These are phyloP conservation scores for Notolepis coatsorum DNA, from an alignment of 2,797 vertebrate genomes.

Conservation along the genomic window DNA sequence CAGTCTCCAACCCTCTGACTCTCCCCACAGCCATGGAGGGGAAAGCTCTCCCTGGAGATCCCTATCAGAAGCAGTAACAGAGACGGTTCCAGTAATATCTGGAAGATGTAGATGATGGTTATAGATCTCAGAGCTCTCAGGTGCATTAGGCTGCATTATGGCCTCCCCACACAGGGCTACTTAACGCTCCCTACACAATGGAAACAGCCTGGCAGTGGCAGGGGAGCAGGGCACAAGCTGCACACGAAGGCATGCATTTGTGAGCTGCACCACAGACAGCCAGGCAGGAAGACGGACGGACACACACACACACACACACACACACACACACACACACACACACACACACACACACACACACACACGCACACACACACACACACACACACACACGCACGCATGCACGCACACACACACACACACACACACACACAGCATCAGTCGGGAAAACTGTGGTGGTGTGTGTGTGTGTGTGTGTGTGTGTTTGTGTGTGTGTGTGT, in stretches of 20 bases:
- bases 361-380: too few species aligned
- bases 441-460: too few species aligned
- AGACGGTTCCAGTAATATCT: constrained; percentile 79
- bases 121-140: constrained; percentile 81
- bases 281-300: background rate
- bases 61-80: constrained; percentile 77
- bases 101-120: constrained; percentile 78
- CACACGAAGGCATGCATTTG: constrained; percentile 40
- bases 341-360: background rate
- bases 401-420: background rate
- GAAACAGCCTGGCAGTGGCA: constrained; percentile 54
- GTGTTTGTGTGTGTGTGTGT: too few species aligned
- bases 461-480: too few species aligned
- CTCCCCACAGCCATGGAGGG: constrained; percentile 48
- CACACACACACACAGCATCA: too few species aligned
- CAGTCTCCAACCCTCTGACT: constrained; percentile 22
- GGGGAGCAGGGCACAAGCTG: constrained; percentile 31
- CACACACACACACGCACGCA: background rate
- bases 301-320: background rate
- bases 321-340: constrained; percentile 7
- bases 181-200: constrained; percentile 64
- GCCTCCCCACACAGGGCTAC: constrained; percentile 77
- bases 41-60: constrained; percentile 72
- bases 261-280: constrained; percentile 13
- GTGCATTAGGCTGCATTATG: constrained; percentile 80